A percentile compares a stretch with the other conserved stretches of the same genome.
phyloP scores from a whole-genome alignment of 2,797 vertebrate species.

The Anguilla marmorata region DNA sequence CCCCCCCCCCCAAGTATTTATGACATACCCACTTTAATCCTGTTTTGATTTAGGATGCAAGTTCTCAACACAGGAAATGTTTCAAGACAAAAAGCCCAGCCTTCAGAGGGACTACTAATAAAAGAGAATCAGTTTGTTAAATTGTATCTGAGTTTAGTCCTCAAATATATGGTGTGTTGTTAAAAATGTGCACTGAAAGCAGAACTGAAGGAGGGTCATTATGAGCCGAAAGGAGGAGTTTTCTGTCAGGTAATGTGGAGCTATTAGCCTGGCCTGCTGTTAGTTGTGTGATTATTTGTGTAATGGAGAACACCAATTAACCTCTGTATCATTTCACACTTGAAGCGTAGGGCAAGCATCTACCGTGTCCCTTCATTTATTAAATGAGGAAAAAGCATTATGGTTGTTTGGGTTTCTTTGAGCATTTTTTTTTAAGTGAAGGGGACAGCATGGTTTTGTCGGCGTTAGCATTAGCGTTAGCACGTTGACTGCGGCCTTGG shows the following conservation, averaged over 20 bases:
- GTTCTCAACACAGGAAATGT: slow-evolving; percentile 1
- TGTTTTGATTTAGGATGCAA: background rate
- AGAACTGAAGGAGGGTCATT: background rate
- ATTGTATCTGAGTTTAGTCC: background rate
- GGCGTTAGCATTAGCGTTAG: slow-evolving; percentile 50
- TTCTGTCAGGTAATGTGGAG: background rate
- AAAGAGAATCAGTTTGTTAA: background rate
- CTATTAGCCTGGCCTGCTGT: background rate
- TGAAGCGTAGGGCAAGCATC: background rate
- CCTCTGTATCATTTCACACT: background rate
- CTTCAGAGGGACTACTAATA: slow-evolving; percentile 5
- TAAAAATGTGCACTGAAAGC: background rate
- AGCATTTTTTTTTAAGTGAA: background rate
- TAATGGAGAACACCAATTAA: background rate
- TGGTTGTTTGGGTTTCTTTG: background rate
- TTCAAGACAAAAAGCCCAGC: slow-evolving; percentile 18
- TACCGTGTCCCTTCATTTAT: background rate
- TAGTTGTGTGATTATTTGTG: background rate
- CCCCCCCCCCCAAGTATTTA: slow-evolving; percentile 16
- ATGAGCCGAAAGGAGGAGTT: background rate
- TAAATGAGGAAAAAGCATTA: background rate
- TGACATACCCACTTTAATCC: slow-evolving; percentile 23
- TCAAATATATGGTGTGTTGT: background rate
- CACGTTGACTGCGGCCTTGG: slow-evolving; percentile 52
- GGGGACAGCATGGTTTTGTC: slow-evolving; percentile 47